A percentile compares a stretch with the other conserved stretches of the same genome.
Evolutionary conservation across 1,140 invertebrate species (phyloP).

Genomic region (Panagrolaimus sp.): DNA sequence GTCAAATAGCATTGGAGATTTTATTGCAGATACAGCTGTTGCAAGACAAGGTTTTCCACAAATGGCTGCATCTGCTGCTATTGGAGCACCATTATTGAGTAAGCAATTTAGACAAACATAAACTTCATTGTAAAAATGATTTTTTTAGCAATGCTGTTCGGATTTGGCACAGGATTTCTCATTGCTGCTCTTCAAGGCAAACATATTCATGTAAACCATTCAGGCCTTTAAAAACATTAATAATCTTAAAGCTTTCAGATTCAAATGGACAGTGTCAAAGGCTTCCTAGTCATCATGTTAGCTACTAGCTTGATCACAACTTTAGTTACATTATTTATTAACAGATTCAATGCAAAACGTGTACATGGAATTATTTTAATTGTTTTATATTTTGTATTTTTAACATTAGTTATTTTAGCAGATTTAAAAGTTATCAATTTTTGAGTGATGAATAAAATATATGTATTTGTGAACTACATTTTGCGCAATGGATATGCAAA

Average conservation of each 20-base stretch:
- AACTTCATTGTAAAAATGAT: neutral
- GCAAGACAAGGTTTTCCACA: constrained; percentile 28
- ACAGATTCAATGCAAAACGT: constrained; percentile 13
- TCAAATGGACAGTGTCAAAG: neutral
- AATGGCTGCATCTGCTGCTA: constrained; percentile 28
- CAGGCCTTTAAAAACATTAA: too few species aligned
- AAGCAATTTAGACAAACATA: neutral
- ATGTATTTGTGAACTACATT: too few species aligned
- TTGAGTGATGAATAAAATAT: too few species aligned
- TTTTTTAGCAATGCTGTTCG: constrained; percentile 62
- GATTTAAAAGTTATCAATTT: too few species aligned
- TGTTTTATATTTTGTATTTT: constrained; percentile 8
- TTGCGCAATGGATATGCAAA: too few species aligned
- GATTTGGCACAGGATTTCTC: constrained; percentile 64
- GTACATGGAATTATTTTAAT: constrained; percentile 1
- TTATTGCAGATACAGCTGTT: constrained; percentile 23
- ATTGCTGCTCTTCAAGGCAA: constrained; percentile 59
- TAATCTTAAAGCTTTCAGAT: neutral
- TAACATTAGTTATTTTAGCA: neutral
- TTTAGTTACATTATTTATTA: neutral
- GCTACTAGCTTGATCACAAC: neutral
- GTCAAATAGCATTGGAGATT: constrained; percentile 31
- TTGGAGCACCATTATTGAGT: constrained; percentile 26
- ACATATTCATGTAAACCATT: constrained; percentile 32
- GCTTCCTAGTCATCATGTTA: neutral